phyloP scores from a whole-genome alignment of 2,888 invertebrate species.

The Drosophila borborema region DNA sequence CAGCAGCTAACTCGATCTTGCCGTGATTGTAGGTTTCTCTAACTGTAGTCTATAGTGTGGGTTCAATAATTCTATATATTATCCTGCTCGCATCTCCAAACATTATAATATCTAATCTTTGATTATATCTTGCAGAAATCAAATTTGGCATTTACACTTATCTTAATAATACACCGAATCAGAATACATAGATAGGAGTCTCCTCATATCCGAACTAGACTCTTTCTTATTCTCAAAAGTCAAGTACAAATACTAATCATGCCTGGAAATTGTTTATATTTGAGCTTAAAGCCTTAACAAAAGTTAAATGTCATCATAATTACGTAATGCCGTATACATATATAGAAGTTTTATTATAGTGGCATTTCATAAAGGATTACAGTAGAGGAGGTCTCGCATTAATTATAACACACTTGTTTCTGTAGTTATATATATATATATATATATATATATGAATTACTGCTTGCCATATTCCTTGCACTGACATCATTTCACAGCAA shows the following conservation, averaged over 20 bases:
- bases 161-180: neutral
- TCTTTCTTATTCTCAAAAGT: neutral
- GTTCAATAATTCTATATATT: neutral
- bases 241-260: neutral
- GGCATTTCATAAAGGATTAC: conserved; percentile 8
- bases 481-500: conserved; percentile 42
- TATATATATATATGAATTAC: conserved; percentile 15
- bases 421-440: conserved; percentile 38
- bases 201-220: neutral
- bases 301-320: conserved; percentile 68
- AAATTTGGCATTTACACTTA: neutral
- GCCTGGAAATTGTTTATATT: conserved; percentile 1
- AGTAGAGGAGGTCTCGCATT: conserved; percentile 61
- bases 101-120: neutral
- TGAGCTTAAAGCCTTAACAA: conserved; percentile 16
- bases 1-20: neutral
- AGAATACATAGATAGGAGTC: neutral
- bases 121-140: neutral
- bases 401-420: conserved; percentile 67
- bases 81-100: neutral
- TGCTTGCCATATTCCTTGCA: conserved; percentile 16
- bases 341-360: neutral
- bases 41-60: neutral
- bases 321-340: conserved; percentile 46
- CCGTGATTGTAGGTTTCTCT: neutral